Conservation (phyloP, 2,797 vertebrate genomes). For the Luscinia megarhynchos region DNA sequence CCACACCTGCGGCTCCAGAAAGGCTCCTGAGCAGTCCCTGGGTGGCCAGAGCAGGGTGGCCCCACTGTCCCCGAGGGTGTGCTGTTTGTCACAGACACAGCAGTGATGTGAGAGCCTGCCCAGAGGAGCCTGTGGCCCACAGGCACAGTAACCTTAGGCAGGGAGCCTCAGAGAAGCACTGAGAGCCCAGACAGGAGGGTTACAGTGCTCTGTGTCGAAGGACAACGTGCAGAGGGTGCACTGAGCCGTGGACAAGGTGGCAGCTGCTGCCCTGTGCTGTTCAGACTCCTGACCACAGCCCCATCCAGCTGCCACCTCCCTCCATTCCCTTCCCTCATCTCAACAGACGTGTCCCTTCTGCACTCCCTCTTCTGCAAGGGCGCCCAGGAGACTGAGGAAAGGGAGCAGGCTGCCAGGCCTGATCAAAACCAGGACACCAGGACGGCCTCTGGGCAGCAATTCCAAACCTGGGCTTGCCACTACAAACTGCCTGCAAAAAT, state of each 20-base stretch:
- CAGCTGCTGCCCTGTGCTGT: not conserved
- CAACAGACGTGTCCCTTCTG: not conserved
- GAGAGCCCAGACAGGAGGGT: not conserved
- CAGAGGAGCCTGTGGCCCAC: not conserved
- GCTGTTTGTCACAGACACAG: rapidly evolving
- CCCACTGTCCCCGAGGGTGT: not conserved
- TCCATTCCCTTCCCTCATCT: not conserved
- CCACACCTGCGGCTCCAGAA: not conserved
- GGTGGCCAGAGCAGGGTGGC: too few species aligned
- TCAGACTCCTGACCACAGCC: not conserved
- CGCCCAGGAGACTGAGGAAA: not conserved
- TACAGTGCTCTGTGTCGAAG: not conserved
- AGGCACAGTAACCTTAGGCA: not conserved
- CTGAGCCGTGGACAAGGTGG: not conserved
- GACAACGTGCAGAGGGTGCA: not conserved
- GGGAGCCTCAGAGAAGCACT: not conserved
- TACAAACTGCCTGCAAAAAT: not conserved
- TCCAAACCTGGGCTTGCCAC: not conserved
- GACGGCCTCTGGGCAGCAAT: not conserved
- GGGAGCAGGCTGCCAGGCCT: not conserved
- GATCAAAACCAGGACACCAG: not conserved
- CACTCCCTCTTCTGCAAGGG: not conserved
- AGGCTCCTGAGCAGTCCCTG: not conserved
- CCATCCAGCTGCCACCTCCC: not conserved
- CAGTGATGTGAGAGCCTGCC: not conserved